These are phyloP conservation scores for Daktulosphaira vitifoliae DNA, from an alignment of 1,140 invertebrate genomes.

Conservation along the genomic window DNA sequence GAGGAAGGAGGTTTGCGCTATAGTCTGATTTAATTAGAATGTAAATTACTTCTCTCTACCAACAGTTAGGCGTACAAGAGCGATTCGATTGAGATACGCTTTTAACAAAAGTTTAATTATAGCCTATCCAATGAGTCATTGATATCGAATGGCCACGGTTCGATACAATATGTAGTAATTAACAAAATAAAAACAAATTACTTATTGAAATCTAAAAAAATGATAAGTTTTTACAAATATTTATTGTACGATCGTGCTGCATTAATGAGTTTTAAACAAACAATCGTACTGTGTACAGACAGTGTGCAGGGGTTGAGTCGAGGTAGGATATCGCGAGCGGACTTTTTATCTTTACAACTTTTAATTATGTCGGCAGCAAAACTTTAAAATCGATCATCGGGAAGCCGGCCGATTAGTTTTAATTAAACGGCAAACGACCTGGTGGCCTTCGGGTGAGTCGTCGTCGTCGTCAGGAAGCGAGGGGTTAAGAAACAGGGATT, in stretches of 20 bases:
- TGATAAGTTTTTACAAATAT: no score
- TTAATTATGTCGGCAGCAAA: constrained; percentile 29
- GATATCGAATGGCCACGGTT: no score
- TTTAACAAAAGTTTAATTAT: no score
- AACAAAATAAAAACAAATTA: no score
- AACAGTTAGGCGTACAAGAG: background rate
- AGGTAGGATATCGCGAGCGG: background rate
- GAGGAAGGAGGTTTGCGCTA: background rate
- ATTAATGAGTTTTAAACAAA: background rate
- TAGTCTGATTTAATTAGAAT: constrained; percentile 33
- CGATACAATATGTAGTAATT: no score
- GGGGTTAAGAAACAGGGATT: no score
- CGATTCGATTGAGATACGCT: no score
- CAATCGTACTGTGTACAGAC: background rate
- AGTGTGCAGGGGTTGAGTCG: background rate
- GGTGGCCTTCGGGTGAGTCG: background rate
- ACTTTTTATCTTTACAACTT: constrained; percentile 32
- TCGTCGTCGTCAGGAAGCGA: background rate
- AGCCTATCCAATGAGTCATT: no score
- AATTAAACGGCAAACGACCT: constrained; percentile 33
- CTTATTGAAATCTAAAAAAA: no score
- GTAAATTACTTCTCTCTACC: constrained; percentile 25
- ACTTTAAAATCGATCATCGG: constrained; percentile 33
- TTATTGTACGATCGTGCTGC: no score
- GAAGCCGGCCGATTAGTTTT: constrained; percentile 32